phyloP scores from a whole-genome alignment of 1,140 invertebrate genomes.

The Polyergus mexicanus region DNA sequence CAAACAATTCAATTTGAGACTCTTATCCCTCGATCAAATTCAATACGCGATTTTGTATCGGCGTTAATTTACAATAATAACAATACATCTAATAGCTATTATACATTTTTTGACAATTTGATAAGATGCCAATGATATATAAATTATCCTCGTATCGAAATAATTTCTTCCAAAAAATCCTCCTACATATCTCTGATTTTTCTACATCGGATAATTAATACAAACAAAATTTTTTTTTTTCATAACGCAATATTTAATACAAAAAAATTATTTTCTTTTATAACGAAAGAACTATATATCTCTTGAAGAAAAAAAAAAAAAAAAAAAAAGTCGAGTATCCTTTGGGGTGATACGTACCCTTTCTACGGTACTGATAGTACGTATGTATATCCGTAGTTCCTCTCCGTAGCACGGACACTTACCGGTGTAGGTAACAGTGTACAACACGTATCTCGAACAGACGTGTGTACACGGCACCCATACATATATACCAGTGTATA shows the following conservation, averaged over 20 bases:
- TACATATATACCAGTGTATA: neutral
- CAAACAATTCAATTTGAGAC: neutral
- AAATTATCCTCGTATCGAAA: neutral
- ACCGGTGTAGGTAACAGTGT: slow-evolving; percentile 48
- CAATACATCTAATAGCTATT: neutral
- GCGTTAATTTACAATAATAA: neutral
- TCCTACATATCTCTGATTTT: neutral
- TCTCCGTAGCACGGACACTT: slow-evolving; percentile 16
- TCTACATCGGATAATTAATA: neutral
- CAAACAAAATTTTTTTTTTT: too few species aligned
- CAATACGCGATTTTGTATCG: neutral
- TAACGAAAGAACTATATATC: too few species aligned
- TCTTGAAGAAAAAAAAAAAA: too few species aligned
- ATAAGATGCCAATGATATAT: too few species aligned
- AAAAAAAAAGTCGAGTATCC: too few species aligned
- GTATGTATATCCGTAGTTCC: slow-evolving; percentile 32
- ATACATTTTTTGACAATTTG: neutral
- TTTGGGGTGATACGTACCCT: neutral
- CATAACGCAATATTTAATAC: neutral
- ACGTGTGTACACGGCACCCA: neutral
- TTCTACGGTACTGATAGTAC: slow-evolving; percentile 20
- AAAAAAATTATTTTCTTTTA: too few species aligned
- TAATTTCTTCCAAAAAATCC: neutral
- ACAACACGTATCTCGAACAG: slow-evolving; percentile 36
- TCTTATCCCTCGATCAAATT: neutral